These are phyloP conservation scores for Malthinus seriepunctatus DNA, from an alignment of 2,888 invertebrate species.

Conservation along the genomic window DNA sequence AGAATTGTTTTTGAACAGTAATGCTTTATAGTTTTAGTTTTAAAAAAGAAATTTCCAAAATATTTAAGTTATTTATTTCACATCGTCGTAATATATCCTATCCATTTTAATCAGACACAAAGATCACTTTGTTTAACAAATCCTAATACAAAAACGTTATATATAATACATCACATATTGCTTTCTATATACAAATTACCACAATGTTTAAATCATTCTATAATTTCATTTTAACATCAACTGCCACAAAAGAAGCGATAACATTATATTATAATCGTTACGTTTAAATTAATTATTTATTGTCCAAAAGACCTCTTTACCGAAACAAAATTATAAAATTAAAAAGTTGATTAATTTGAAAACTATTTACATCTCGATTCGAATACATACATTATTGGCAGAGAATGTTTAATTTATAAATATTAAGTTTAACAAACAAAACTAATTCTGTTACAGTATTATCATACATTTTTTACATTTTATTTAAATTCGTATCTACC, in stretches of 20 bases:
- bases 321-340: too few relatives aligned
- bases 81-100: slow-evolving; percentile 2
- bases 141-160: slow-evolving; percentile 20
- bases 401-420: too few relatives aligned
- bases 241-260: slow-evolving; percentile 2
- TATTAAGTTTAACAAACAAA: too few relatives aligned
- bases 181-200: slow-evolving; percentile 16
- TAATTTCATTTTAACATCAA: neutral
- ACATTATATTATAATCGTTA: neutral
- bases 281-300: neutral
- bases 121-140: slow-evolving; percentile 18
- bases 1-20: too few relatives aligned
- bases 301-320: too few relatives aligned
- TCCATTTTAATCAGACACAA: slow-evolving; percentile 8
- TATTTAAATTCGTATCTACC: neutral
- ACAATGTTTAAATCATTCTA: slow-evolving; percentile 3
- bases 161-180: slow-evolving; percentile 20
- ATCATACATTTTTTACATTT: slow-evolving; percentile 3
- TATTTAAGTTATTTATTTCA: neutral
- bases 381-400: too few relatives aligned
- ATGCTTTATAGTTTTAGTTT: neutral
- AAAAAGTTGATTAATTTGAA: too few relatives aligned
- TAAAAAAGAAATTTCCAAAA: neutral
- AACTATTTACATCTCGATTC: too few relatives aligned
- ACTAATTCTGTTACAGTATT: neutral